Conservation (phyloP, 2,113 vertebrate species). For the Apus apus region DNA sequence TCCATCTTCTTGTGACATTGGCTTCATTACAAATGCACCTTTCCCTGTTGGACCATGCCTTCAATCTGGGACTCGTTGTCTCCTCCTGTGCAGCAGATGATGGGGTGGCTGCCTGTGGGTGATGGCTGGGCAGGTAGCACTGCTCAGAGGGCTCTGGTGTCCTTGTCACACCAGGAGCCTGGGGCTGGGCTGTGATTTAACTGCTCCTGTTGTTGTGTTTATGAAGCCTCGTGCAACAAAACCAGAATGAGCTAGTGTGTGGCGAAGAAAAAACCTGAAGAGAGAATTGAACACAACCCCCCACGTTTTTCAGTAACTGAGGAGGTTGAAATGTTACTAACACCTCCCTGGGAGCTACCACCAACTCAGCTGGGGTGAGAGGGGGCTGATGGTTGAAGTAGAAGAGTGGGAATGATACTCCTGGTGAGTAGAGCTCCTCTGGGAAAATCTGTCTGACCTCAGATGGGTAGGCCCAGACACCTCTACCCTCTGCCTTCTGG, state of each 20-base stretch:
- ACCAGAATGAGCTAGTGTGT: neutral
- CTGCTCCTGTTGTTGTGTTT: neutral
- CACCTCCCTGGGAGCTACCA: neutral
- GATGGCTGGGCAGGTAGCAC: too few species aligned
- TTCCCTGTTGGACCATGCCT: neutral
- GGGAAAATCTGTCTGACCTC: neutral
- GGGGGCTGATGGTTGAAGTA: neutral
- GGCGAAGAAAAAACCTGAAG: neutral
- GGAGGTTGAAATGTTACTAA: neutral
- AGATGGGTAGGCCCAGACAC: accelerated
- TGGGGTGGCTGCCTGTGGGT: neutral
- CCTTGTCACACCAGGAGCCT: accelerated
- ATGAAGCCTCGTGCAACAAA: neutral
- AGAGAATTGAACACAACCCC: neutral
- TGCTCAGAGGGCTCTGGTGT: neutral
- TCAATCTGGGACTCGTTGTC: neutral
- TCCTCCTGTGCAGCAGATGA: neutral
- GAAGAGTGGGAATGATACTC: neutral
- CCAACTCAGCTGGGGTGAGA: neutral
- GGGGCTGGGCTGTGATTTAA: neutral
- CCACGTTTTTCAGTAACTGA: neutral
- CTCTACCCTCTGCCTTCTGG: neutral
- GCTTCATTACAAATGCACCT: neutral
- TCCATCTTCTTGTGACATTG: neutral
- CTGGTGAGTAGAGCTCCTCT: neutral